Evolutionary conservation across 2,888 invertebrate genomes (phyloP).

Genomic region (Philaethria dido): DNA sequence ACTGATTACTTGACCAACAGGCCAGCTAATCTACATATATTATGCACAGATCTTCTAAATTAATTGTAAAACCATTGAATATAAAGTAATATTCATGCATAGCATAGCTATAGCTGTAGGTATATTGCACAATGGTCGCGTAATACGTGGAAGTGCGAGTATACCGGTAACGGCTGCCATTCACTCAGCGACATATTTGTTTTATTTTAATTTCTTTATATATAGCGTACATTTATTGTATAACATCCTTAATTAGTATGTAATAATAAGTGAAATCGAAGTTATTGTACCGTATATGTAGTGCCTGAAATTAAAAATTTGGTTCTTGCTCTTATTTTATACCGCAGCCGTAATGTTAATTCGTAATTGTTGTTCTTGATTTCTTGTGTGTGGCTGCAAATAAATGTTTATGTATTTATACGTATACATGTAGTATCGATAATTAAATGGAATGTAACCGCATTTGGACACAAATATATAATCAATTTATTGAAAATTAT

Average conservation of each 20-base stretch:
- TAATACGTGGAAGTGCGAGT: constrained; percentile 62
- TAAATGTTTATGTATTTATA: neutral
- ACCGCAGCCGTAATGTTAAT: neutral
- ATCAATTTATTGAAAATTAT: too few species aligned
- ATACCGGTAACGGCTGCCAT: constrained; percentile 47
- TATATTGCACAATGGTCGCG: constrained; percentile 59
- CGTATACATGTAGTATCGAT: too few species aligned
- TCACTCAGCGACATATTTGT: constrained; percentile 35
- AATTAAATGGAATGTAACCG: too few species aligned
- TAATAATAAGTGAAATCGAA: neutral
- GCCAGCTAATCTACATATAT: neutral
- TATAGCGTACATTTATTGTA: constrained; percentile 5
- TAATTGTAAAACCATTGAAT: constrained; percentile 7
- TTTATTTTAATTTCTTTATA: constrained; percentile 3
- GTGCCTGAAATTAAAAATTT: neutral
- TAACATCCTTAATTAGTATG: constrained; percentile 7
- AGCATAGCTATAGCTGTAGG: constrained; percentile 30
- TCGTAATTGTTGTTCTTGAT: neutral
- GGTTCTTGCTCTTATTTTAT: neutral
- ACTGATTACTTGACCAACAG: neutral
- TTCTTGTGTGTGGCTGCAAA: neutral
- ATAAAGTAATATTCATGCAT: constrained; percentile 38
- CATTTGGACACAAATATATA: too few species aligned
- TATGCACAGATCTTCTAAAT: neutral
- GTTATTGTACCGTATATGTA: neutral